Evolutionary conservation across 2,113 vertebrate genomes (phyloP).

Genomic region (Chloroceryle aenea): DNA sequence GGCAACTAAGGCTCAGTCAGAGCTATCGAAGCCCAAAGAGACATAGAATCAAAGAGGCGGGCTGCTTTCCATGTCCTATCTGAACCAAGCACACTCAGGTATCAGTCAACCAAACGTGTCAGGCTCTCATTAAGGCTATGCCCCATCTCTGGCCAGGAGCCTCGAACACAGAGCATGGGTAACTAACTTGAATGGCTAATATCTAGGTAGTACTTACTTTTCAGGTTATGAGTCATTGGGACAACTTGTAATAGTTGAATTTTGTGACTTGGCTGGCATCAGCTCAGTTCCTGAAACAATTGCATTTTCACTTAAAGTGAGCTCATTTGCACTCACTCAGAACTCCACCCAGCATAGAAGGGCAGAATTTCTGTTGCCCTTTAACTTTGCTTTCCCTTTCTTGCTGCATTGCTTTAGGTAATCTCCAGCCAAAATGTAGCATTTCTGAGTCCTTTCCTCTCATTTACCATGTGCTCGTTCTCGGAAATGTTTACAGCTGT

Average conservation of each 20-base stretch:
- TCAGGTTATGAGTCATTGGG: not conserved
- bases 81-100: not conserved
- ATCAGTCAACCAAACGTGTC: not conserved
- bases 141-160: not conserved
- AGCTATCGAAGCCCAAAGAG: not conserved
- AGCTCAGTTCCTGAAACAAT: not conserved
- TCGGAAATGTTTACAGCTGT: not conserved
- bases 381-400: not conserved
- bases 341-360: not conserved
- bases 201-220: not conserved
- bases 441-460: not conserved
- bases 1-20: not conserved
- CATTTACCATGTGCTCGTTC: not conserved
- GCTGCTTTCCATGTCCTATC: not conserved
- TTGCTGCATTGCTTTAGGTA: not conserved
- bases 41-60: not conserved
- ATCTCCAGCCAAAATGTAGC: not conserved
- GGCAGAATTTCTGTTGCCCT: not conserved
- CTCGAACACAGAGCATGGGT: not conserved
- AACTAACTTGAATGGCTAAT: not conserved
- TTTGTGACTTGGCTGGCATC: not conserved
- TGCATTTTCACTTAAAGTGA: not conserved
- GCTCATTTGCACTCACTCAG: not conserved
- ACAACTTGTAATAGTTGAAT: not conserved
- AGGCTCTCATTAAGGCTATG: not conserved